Conservation (phyloP, 2,797 vertebrate genomes). For the Antennarius maculatus region DNA sequence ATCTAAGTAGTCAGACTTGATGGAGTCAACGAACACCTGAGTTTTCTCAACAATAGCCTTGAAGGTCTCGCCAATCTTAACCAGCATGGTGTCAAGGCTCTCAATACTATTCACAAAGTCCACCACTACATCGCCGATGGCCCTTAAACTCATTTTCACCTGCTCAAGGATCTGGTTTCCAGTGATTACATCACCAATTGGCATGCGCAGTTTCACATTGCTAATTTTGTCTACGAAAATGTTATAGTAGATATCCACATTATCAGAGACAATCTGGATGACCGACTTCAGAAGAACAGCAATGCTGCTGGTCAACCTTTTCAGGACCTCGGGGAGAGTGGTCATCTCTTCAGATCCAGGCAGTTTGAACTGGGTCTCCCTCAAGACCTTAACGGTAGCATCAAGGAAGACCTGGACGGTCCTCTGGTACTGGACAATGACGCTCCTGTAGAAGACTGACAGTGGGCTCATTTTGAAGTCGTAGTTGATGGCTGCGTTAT, state of each 20-base stretch:
- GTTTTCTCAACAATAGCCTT: constrained; percentile 73
- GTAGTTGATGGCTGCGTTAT: constrained; percentile 58
- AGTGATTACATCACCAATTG: constrained; percentile 69
- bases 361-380: constrained; percentile 82
- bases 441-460: constrained; percentile 72
- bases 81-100: constrained; percentile 80
- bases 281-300: constrained; percentile 59
- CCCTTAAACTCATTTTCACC: constrained; percentile 59
- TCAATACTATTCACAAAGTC: constrained; percentile 73
- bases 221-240: constrained; percentile 76
- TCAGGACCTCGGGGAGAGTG: constrained; percentile 78
- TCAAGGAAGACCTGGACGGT: constrained; percentile 73
- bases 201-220: constrained; percentile 76
- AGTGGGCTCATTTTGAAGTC: constrained; percentile 73
- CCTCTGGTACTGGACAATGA: constrained; percentile 63
- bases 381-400: constrained; percentile 80
- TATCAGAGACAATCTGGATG: constrained; percentile 60
- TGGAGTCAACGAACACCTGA: constrained; percentile 75
- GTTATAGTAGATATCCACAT: constrained; percentile 70
- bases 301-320: constrained; percentile 65
- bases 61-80: constrained; percentile 70
- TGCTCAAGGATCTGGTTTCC: constrained; percentile 72
- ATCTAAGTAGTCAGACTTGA: constrained; percentile 80
- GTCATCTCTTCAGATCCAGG: constrained; percentile 78
- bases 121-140: constrained; percentile 65